phyloP scores from a whole-genome alignment of 2,888 invertebrate genomes.

The Tipula confusa region DNA sequence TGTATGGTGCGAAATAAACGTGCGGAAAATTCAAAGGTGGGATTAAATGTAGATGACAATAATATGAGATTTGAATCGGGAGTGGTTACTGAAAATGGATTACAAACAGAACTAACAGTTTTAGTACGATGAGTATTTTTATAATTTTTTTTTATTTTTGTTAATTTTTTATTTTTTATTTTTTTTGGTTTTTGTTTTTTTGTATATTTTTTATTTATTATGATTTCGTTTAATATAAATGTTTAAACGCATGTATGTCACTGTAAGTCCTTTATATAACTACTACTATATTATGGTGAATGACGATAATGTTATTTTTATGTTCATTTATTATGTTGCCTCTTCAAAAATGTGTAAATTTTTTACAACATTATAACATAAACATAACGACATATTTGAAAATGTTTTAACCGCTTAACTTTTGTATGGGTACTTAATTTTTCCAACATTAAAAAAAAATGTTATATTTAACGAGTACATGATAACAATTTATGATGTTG shows the following conservation, averaged over 20 bases:
- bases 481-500: too few relatives aligned
- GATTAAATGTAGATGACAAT: background rate
- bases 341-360: background rate
- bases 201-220: background rate
- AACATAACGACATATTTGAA: background rate
- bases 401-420: background rate
- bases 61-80: conserved; percentile 42
- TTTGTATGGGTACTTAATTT: too few relatives aligned
- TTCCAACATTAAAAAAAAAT: too few relatives aligned
- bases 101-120: conserved; percentile 45
- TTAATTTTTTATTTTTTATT: background rate
- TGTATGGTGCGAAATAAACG: background rate
- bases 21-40: conserved; percentile 29
- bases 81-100: conserved; percentile 45
- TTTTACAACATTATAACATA: background rate
- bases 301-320: background rate
- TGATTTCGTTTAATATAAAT: background rate
- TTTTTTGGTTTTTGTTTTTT: background rate
- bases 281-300: background rate
- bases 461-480: too few relatives aligned
- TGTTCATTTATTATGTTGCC: background rate
- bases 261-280: background rate
- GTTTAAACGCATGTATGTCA: conserved; percentile 12
- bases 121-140: conserved; percentile 43
- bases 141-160: background rate